These are phyloP conservation scores for Drosophila fulvimacula DNA, from an alignment of 2,888 invertebrate genomes.

Conservation along the genomic window DNA sequence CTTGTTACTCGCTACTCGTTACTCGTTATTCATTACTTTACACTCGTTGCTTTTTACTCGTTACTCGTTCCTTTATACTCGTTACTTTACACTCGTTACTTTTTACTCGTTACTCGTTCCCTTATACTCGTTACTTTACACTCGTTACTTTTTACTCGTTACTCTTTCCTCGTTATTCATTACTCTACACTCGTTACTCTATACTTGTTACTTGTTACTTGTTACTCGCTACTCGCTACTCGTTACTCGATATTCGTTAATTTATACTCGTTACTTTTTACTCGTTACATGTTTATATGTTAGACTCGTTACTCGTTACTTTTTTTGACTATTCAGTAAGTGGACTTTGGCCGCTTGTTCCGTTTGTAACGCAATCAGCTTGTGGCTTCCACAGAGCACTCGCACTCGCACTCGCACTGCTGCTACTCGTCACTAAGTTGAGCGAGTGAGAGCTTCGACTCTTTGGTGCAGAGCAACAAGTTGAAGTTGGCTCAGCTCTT, in stretches of 20 bases:
- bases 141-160: no score
- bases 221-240: background rate
- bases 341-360: background rate
- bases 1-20: no score
- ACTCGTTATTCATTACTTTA: no score
- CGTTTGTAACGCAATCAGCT: background rate
- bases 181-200: background rate
- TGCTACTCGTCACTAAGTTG: background rate
- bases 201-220: no score
- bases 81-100: no score
- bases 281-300: background rate
- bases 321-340: background rate
- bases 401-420: background rate
- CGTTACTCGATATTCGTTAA: background rate
- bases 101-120: no score
- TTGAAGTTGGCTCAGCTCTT: conserved; percentile 3
- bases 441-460: background rate
- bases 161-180: background rate
- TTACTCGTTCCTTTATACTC: no score
- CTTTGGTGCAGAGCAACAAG: background rate
- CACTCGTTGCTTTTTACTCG: no score
- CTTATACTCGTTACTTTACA: no score
- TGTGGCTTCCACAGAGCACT: background rate
- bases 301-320: background rate
- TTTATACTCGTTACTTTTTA: no score